Conservation (phyloP, 2,113 vertebrate species). For the Oryzias woworae region DNA sequence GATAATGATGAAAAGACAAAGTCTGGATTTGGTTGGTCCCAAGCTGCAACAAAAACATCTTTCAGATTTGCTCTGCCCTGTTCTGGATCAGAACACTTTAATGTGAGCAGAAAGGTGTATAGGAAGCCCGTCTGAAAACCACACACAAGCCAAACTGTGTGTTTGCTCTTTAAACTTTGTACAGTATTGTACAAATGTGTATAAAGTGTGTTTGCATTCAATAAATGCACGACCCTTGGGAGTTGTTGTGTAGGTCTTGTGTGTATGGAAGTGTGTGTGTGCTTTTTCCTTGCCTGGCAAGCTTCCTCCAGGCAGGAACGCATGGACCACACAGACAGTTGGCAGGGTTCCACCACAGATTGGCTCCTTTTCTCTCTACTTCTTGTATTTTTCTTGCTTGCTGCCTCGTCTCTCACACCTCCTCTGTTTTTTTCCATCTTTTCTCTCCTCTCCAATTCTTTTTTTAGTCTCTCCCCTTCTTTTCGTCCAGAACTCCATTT, state of each 20-base stretch:
- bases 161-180: slow-evolving; percentile 39
- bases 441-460: slow-evolving; percentile 14
- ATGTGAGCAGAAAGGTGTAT: slow-evolving; percentile 56
- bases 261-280: slow-evolving; percentile 36
- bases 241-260: slow-evolving; percentile 34
- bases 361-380: slow-evolving; percentile 64
- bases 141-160: slow-evolving; percentile 32
- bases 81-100: slow-evolving; percentile 63
- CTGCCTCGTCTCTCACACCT: slow-evolving; percentile 53
- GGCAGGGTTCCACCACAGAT: slow-evolving; percentile 77
- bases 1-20: slow-evolving; percentile 32
- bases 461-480: slow-evolving; percentile 24
- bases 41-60: slow-evolving; percentile 45
- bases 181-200: slow-evolving; percentile 46
- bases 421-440: slow-evolving; percentile 19
- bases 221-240: slow-evolving; percentile 63
- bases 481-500: slow-evolving; percentile 48
- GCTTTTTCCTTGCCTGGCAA: slow-evolving; percentile 73
- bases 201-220: slow-evolving; percentile 61
- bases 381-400: slow-evolving; percentile 44
- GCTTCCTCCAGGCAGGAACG: slow-evolving; percentile 77
- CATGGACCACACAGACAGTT: slow-evolving; percentile 82
- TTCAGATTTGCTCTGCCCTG: slow-evolving; percentile 51
- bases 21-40: slow-evolving; percentile 27
- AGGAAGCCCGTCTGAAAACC: slow-evolving; percentile 53